Conservation (phyloP, 2,888 invertebrate species). For the Orchesella flavescens region DNA sequence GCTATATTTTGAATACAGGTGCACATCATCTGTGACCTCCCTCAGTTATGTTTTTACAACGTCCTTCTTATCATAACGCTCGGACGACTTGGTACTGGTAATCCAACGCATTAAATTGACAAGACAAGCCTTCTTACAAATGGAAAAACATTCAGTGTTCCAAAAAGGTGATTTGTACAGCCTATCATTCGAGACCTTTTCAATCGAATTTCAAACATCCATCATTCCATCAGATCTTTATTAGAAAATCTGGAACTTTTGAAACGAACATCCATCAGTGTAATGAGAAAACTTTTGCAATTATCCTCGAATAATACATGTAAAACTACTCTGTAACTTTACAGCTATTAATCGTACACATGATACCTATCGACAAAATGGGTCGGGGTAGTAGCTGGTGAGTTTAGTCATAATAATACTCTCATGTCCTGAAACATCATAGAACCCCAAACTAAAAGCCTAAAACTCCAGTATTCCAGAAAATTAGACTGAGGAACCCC, state of each 20-base stretch:
- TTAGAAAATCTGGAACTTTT: slow-evolving; percentile 27
- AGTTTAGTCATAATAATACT: slow-evolving; percentile 1
- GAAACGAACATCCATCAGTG: slow-evolving; percentile 41
- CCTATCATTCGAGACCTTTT: background rate
- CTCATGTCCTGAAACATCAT: slow-evolving; percentile 1
- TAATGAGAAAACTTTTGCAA: slow-evolving; percentile 64
- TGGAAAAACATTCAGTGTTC: no score
- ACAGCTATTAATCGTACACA: background rate
- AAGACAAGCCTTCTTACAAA: no score
- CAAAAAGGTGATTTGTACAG: no score
- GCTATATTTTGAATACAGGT: no score
- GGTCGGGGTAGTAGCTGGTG: no score
- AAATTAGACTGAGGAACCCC: slow-evolving; percentile 62
- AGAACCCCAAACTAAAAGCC: slow-evolving; percentile 41
- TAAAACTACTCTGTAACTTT: slow-evolving; percentile 36
- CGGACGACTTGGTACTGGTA: no score
- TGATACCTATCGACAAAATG: background rate
- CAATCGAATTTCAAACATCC: background rate
- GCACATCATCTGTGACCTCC: no score
- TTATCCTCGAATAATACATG: slow-evolving; percentile 45
- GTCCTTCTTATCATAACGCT: no score
- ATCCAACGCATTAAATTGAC: no score
- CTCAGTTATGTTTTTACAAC: no score
- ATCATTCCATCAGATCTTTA: slow-evolving; percentile 17
- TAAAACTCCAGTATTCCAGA: slow-evolving; percentile 51